A percentile compares a stretch with the other conserved stretches of the same genome.
These are phyloP conservation scores for Eurystomus glaucurus DNA, from an alignment of 2,797 vertebrate species.

Conservation along the genomic window DNA sequence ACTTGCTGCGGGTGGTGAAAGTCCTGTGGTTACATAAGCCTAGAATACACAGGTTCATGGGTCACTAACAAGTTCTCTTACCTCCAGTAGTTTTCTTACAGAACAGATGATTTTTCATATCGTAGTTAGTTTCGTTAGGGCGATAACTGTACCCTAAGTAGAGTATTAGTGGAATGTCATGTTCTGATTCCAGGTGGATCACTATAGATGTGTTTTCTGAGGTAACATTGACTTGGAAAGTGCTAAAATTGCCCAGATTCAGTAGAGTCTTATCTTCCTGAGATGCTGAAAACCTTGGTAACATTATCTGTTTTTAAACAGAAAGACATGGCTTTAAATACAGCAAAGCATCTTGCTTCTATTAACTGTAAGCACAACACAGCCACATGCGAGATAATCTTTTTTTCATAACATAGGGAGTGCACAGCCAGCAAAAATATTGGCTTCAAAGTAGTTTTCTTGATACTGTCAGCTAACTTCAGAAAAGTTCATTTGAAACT, in stretches of 20 bases:
- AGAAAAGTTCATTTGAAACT: not conserved
- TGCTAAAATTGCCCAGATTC: constrained; percentile 87
- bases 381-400: not conserved
- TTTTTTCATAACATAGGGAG: not conserved
- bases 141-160: constrained; percentile 88
- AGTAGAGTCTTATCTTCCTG: constrained; percentile 85
- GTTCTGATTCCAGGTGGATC: constrained; percentile 89
- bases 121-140: constrained; percentile 87
- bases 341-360: not conserved
- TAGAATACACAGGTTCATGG: not conserved
- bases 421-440: not conserved
- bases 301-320: constrained; percentile 86
- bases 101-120: constrained; percentile 85
- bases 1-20: not conserved
- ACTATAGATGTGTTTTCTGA: constrained; percentile 87
- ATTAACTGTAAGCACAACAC: not conserved
- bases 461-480: not conserved
- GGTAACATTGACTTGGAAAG: constrained; percentile 89
- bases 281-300: constrained; percentile 83
- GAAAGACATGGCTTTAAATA: not conserved
- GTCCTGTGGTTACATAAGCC: not conserved
- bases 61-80: constrained; percentile 55
- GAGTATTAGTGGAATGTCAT: constrained; percentile 85
- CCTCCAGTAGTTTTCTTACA: constrained; percentile 82
- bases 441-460: not conserved